phyloP scores from a whole-genome alignment of 2,888 invertebrate genomes.

The Melolontha melolontha region DNA sequence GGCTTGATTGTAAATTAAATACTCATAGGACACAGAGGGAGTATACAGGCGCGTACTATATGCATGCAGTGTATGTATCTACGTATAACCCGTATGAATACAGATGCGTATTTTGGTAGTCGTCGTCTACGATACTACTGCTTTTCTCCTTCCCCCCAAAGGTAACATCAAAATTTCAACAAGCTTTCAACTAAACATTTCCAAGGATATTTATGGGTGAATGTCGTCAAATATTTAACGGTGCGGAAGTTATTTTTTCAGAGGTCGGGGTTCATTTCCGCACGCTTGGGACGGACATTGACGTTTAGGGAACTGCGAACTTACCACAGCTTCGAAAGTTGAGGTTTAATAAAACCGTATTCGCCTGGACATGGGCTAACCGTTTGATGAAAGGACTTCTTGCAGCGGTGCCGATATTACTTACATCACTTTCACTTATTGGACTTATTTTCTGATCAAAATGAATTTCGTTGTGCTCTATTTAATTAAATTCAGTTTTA shows the following conservation, averaged over 20 bases:
- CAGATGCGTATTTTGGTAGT: constrained; percentile 14
- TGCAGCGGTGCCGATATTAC: too few species aligned
- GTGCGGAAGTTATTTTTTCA: constrained; percentile 13
- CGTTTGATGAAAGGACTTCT: constrained; percentile 22
- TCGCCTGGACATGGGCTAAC: constrained; percentile 16
- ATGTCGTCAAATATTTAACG: constrained; percentile 29
- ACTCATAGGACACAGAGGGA: constrained; percentile 24
- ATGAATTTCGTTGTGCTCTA: too few species aligned
- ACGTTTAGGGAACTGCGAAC: constrained; percentile 10
- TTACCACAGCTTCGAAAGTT: constrained; percentile 10
- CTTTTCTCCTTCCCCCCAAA: constrained; percentile 1
- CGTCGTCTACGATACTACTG: constrained; percentile 13
- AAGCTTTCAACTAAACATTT: constrained; percentile 35
- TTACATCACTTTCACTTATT: too few species aligned
- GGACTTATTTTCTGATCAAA: too few species aligned
- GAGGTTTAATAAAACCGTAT: constrained; percentile 28
- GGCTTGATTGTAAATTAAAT: constrained; percentile 38
- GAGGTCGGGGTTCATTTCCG: constrained; percentile 1
- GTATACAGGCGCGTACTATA: constrained; percentile 15
- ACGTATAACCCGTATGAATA: neutral
- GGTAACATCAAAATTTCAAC: constrained; percentile 31
- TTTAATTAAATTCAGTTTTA: too few species aligned
- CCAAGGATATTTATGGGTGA: constrained; percentile 16
- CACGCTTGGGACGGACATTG: constrained; percentile 17
- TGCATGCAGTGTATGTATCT: too few species aligned